Percentiles rank a stretch among this genome's conserved stretches.
phyloP scores from a whole-genome alignment of 2,113 vertebrate species.

The Porphyrio hochstetteri region DNA sequence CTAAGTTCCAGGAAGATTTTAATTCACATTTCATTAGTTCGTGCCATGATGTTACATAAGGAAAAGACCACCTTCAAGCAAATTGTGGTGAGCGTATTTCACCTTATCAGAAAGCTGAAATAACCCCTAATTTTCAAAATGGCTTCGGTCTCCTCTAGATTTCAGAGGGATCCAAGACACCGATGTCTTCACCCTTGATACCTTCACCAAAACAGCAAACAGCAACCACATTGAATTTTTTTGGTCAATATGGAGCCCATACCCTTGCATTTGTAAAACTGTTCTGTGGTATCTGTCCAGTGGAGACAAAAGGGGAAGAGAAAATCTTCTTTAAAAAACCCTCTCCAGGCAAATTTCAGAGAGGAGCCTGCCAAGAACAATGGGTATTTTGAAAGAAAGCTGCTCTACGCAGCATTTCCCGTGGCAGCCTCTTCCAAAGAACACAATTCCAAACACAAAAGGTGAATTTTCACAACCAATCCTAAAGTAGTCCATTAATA shows the following conservation, averaged over 20 bases:
- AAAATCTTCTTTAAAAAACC: neutral
- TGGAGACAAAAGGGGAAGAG: neutral
- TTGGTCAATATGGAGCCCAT: neutral
- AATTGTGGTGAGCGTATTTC: neutral
- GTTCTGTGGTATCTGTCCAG: neutral
- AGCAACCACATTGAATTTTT: neutral
- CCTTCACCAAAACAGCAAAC: neutral
- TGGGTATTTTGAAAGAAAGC: neutral
- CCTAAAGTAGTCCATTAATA: neutral
- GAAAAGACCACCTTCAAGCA: neutral
- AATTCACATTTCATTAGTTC: neutral
- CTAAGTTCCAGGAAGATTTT: neutral
- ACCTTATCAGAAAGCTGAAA: neutral
- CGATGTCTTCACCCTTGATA: fast-evolving
- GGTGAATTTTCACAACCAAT: neutral
- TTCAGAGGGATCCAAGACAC: neutral
- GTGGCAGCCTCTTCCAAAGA: neutral
- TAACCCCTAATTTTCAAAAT: neutral
- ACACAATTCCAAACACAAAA: neutral
- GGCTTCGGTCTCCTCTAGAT: neutral
- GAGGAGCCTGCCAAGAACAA: neutral
- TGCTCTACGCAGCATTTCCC: neutral
- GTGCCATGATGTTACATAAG: neutral
- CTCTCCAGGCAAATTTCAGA: neutral
- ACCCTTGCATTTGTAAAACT: neutral